Base-by-base conservation (phyloP, 1,140 invertebrate genomes). In the Hestina assimilis region DNA sequence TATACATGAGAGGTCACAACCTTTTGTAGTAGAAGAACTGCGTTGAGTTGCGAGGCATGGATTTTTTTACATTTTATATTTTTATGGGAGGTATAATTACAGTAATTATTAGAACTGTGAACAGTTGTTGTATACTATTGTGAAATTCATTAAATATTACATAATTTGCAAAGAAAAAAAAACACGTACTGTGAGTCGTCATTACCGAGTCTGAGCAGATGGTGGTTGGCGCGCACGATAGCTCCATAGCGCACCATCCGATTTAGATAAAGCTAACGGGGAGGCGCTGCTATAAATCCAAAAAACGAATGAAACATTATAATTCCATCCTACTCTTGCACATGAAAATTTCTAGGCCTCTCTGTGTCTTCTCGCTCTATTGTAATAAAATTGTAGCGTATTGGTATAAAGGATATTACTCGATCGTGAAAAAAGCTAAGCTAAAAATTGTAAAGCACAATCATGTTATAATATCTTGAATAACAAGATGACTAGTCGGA, bases 201-300 rank as follows among this genome's bases (percentile, higher is more conserved):
- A 5, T 24, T 51, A 50, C 55, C 60, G 51, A 61, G 59, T 45
- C 19, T 41, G 50, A 64, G 63, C 69, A 77, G 79, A 84, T 79
- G 77, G 69, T 63, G 69, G 65, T 56, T 59, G 63, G 65, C 66
- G 50, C 54, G 48, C 54, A 50, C 62, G 77, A 81, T 82, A 81
- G 72, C 71, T 68, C 79, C 79, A 85, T 83, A 85, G 75, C 75
- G 82, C 78, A 83, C 82, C 69, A 59, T 60, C 56, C 63, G 79
- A 81, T 83, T 69, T 63, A 77, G 82, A 85, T 85, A 80, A 80
- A 70, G 63, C 69, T 81, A 83, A 83, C 78, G 72, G 76, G 79
- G 79, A 83, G 79, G 75, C 64, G 75, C 68, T 76, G 73, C 74
- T 79, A 79, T 82, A 82, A 80, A 85, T 75, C 53, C 76, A 63